Conservation (phyloP, 2,113 vertebrate species). For the Corythoichthys haematopterus region DNA sequence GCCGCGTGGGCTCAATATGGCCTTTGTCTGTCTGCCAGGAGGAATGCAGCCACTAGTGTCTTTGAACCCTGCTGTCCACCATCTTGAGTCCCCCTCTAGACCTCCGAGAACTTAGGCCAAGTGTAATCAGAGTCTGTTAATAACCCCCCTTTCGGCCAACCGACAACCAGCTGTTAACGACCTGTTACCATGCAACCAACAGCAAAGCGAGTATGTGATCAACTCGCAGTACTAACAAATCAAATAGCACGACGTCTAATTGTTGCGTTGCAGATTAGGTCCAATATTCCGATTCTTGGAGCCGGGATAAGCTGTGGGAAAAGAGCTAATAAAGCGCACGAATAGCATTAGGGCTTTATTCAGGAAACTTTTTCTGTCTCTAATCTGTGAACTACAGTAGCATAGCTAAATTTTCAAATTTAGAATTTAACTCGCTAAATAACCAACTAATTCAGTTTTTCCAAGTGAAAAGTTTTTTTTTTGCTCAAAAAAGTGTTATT, state of each 20-base stretch:
- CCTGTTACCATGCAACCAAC: background rate
- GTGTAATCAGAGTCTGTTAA: background rate
- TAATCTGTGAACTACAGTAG: background rate
- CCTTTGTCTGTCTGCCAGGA: constrained; percentile 57
- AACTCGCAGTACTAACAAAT: background rate
- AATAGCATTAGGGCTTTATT: background rate
- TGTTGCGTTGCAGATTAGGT: constrained; percentile 1
- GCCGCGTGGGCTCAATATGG: constrained; percentile 65
- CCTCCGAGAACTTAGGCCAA: background rate
- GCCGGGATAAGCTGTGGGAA: background rate
- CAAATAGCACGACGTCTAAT: background rate
- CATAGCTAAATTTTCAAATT: background rate
- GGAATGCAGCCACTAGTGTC: constrained; percentile 58
- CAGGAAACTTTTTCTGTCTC: background rate
- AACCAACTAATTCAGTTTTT: too few relatives aligned
- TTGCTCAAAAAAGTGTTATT: too few relatives aligned
- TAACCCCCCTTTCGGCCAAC: background rate
- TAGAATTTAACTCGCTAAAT: background rate
- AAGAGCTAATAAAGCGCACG: background rate
- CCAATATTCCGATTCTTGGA: background rate
- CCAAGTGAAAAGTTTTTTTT: too few relatives aligned
- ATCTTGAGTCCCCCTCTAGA: background rate
- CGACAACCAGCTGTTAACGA: background rate
- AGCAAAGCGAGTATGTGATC: constrained; percentile 2
- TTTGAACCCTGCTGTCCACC: constrained; percentile 43